phyloP scores from a whole-genome alignment of 2,888 invertebrate species.

The Caenorhabditis plicata region DNA sequence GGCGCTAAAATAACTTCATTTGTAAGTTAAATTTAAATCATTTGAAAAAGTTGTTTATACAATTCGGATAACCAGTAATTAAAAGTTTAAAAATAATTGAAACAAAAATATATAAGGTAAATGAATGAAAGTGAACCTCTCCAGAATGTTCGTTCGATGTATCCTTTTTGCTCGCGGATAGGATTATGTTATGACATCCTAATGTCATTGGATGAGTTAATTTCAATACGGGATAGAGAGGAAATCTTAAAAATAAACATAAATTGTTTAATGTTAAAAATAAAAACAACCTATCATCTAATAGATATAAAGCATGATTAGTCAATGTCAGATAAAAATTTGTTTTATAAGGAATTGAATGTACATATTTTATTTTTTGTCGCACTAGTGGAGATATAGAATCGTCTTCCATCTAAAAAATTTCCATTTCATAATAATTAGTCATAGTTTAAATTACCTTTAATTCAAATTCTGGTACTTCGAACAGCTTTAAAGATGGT shows the following conservation, averaged over 20 bases:
- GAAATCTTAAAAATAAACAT: constrained; percentile 14
- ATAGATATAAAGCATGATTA: constrained; percentile 21
- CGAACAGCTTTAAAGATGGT: not conserved
- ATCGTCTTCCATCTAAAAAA: constrained; percentile 8
- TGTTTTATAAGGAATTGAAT: constrained; percentile 3
- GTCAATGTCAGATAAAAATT: constrained; percentile 31
- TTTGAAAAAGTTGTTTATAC: no score
- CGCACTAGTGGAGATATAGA: constrained; percentile 5
- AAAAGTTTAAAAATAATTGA: no score
- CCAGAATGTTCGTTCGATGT: no score
- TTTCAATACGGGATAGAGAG: constrained; percentile 16
- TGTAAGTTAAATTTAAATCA: no score
- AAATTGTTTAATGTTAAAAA: not conserved
- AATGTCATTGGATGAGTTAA: constrained; percentile 22
- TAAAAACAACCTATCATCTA: constrained; percentile 34
- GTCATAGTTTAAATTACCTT: no score
- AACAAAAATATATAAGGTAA: no score
- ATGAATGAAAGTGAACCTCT: no score
- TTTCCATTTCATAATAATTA: no score
- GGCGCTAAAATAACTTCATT: no score
- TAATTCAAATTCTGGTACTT: constrained; percentile 8
- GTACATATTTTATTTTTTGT: constrained; percentile 14
- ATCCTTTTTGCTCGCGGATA: not conserved
- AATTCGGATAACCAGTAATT: no score
- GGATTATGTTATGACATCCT: constrained; percentile 17